These are phyloP conservation scores for Premnoplex brunnescens DNA, from an alignment of 2,797 vertebrate species.

Conservation along the genomic window DNA sequence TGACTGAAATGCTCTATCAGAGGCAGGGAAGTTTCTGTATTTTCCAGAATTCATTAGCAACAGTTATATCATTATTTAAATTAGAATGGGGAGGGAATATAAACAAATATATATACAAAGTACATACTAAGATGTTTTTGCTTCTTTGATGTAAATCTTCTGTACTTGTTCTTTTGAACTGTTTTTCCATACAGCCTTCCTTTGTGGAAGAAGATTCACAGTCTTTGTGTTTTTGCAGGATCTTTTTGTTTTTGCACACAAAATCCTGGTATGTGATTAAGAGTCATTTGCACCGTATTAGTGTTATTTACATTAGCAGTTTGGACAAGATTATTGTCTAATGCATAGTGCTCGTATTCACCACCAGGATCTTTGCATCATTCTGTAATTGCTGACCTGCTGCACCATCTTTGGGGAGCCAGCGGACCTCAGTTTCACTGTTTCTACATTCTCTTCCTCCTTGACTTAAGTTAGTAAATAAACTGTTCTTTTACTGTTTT, in stretches of 20 bases:
- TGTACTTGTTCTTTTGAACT: background rate
- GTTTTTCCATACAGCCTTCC: background rate
- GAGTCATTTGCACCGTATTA: background rate
- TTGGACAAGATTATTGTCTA: background rate
- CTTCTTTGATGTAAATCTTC: background rate
- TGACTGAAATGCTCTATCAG: background rate
- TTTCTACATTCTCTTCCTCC: background rate
- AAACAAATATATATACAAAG: background rate
- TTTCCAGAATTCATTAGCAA: background rate
- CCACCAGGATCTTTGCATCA: background rate
- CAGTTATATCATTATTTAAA: background rate
- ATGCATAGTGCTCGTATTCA: background rate
- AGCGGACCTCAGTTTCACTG: background rate
- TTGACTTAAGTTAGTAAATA: background rate
- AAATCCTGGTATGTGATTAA: background rate
- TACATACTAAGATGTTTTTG: background rate
- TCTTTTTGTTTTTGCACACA: background rate
- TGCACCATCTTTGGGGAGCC: background rate
- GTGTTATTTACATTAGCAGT: background rate
- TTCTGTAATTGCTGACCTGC: background rate
- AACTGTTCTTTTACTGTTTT: background rate
- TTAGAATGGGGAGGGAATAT: background rate
- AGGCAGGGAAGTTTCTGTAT: background rate
- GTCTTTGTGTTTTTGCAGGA: background rate
- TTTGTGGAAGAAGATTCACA: no score